phyloP scores from a whole-genome alignment of 2,113 vertebrate species.

The Thinocorus orbignyianus region DNA sequence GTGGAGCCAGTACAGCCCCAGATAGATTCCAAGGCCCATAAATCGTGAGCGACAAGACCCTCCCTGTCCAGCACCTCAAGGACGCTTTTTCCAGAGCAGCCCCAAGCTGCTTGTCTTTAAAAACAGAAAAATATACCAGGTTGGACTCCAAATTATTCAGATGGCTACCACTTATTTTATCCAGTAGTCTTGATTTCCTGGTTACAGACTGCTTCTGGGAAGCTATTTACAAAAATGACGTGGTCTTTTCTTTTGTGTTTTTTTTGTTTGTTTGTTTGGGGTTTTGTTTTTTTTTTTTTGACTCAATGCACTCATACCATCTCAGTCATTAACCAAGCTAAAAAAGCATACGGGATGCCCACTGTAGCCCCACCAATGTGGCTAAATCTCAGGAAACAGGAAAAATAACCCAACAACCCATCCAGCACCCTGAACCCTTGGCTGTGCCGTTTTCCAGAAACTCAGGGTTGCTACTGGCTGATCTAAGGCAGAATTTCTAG shows the following conservation, averaged over 20 bases:
- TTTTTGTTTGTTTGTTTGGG: background rate
- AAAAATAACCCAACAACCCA: background rate
- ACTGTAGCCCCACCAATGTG: background rate
- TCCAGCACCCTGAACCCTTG: background rate
- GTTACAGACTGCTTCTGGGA: background rate
- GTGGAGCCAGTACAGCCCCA: background rate
- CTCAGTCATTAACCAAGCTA: background rate
- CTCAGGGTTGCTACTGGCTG: background rate
- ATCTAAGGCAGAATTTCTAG: conserved; percentile 8
- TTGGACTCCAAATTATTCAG: accelerated
- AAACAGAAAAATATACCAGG: background rate
- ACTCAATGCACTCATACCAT: background rate
- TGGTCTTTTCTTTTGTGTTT: too few species aligned
- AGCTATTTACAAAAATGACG: background rate
- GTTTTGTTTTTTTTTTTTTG: background rate
- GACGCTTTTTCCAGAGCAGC: background rate
- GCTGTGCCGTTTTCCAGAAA: background rate
- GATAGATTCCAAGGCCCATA: background rate
- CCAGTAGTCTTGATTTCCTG: background rate
- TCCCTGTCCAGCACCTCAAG: background rate
- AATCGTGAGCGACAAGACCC: background rate
- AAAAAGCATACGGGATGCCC: background rate
- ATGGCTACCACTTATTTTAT: background rate
- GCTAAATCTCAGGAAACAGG: conserved; percentile 36
- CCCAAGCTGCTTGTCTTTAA: background rate